Base-by-base conservation (phyloP, 1,140 invertebrate species). In the Panagrolaimus sp. region DNA sequence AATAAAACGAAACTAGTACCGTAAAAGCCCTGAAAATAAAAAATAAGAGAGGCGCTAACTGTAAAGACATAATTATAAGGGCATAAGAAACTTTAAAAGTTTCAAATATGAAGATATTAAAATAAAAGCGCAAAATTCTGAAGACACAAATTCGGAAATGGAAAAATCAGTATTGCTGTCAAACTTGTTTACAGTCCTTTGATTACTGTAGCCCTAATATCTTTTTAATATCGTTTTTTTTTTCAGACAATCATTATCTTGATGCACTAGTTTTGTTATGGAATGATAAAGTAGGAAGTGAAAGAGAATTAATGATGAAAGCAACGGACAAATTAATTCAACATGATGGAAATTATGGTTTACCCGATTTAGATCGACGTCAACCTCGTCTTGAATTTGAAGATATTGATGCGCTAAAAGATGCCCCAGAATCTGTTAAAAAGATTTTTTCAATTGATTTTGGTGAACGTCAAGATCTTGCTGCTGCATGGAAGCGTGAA, bases 401-500 rank as follows among this genome's bases (percentile, higher is more conserved):
- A 69, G 57, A 74, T 38, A 66, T 82, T 8, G 80, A 83, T 20
- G 68, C 61, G 0, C 67, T 82, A 4, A 64, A 65, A 7, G 66
- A 66, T 63, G 81, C 81, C 7, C 81, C 80, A 0, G 77, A 83
- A 42, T 53, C 57, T 63, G 81, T 82, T 5, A 79, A 81, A 38
- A 74, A 72, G 57, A 82, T 81, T 42, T 81, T 81, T 68, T 80
- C 79, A 38, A 62, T 82, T 23, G 81, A 76, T 25, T 75, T 69
- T 46, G 80, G 80, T 5, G 69, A 74, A 14, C 65, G 80, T 45
- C 67, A 53, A 27, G 80, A 82, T 23, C 25, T 78, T 16, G 77
- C 78, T 9, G 67, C 53, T 27, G 81, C 72, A 27, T 82, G 77
- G 70, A 82, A 82, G 62, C 9, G 57, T 13, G 62, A 68, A 48